Evolutionary conservation across 2,113 vertebrate genomes (phyloP), one percentile per base, ranked within the genome.

Genomic region (Panurus biarmicus): DNA sequence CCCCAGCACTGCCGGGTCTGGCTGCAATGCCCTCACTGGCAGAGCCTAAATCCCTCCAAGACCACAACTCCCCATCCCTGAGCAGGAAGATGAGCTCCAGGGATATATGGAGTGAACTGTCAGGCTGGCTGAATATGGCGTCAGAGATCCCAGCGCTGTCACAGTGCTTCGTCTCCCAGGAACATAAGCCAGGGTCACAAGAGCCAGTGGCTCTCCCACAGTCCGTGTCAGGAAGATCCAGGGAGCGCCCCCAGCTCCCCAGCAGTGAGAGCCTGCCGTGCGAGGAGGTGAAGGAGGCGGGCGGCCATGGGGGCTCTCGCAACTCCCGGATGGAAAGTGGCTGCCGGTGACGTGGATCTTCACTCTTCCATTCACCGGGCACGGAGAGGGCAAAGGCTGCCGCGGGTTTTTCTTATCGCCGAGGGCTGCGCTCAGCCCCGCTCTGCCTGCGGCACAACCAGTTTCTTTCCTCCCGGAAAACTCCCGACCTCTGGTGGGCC

Each of bases 101-200:
- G 35, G 44, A 26, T 1, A 14, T 5, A 14, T 1, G 1, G 54
- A 29, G 9, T 3, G 48, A 66, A 8, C n/a, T 2, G 0, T 5
- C 35, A 11, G 23, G 38, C 3, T 5, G 44, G 38, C 25, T 53
- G 72, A 13, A 48, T 5, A 44, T 4, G 11, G 56, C 9, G 1
- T 4, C 60, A 57, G 61, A 74, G 44, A 24, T 21, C 19, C 26
- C 74, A 56, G 57, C 5, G 4, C 16, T 47, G 9, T 45, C 5
- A 2, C 5, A 4, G 57, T 14, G 23, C 33, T 26, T 58, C 0
- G 0, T 2, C 9, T 22, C n/a, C 62, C 0, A 1, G 48, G 18
- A 40, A n/a, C 14, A 16, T 6, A 7, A 54, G 5, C 10, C 48
- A 12, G 29, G 12, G 18, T 6, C 38, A 50, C 45, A 24, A 11